Evolutionary conservation across 2,888 invertebrate species (phyloP), one percentile per base, ranked within the genome.

Genomic region (Rhagium mordax): DNA sequence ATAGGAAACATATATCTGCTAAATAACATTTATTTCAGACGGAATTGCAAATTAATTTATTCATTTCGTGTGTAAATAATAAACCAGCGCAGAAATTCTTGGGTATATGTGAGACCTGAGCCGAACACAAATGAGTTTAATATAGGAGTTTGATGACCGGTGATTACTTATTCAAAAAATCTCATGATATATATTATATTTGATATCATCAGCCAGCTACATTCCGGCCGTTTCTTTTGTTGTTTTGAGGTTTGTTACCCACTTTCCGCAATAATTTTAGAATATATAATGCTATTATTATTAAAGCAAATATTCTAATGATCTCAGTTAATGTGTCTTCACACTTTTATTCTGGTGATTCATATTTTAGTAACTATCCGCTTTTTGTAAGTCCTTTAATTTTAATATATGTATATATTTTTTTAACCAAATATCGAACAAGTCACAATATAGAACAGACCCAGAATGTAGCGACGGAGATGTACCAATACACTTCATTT

Each of bases 131-230:
- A 72, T 69, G 70, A 72, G n/a, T 15, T 49, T 13, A 21, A 67
- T 72, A 70, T 47, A 60, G 60, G 64, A 67, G 65, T 65, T 74
- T 71, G 76, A 70, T 74, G 68, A 73, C 71, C 72, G 73, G 74
- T 75, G 70, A 73, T 73, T 75, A 75, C 70, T 73, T 69, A 67
- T 55, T 55, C 15, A 29, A 62, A 29, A 49, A 20, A 61, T 48
- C n/a, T n/a, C 15, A 61, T 41, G 27, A 62, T 41, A 41, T 41
- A 41, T n/a, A 41, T 41, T 41, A 41, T 41, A 41, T 41, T 41
- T 41, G 41, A 41, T 41, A 41, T n/a, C 41, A 41, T 41, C 41
- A 41, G 41, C 41, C 41, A 41, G 41, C 41, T 41, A 41, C 41
- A 41, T 41, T 41, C n/a, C n/a, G 13, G n/a, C 13, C 13, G 13